Evolutionary conservation across 2,113 vertebrate species (phyloP), one percentile per base, ranked within the genome.

Genomic region (Percopsis transmontana): DNA sequence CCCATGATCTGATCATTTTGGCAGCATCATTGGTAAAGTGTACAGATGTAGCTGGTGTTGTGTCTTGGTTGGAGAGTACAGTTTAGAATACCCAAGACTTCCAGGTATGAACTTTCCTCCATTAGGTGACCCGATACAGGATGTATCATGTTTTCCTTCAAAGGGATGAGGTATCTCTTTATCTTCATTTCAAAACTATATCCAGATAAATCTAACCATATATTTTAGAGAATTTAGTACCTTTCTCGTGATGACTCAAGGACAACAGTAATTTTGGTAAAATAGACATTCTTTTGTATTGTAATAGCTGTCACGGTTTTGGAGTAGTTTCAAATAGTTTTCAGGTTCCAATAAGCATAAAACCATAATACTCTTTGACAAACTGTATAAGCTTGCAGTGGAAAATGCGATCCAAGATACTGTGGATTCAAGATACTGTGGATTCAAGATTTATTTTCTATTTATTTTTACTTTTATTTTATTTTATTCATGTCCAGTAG

Each of bases 51-150:
- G 48, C 68, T 23, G 18, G 11, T 74, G 68, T 60, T 77, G 66
- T 72, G 70, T 79, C 80, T 81, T 68, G 65, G 60, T 38, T 66
- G 58, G 67, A 66, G 69, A 71, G 62, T 62, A 60, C 57, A 55
- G 75, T 67, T 70, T 77, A 77, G 74, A 24, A 58, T 83, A 70
- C 81, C 69, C 21, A 57, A 58, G 66, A 74, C 72, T 67, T 78
- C 58, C 64, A 77, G 79, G 62, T 72, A 80, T 81, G 62, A 77
- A 72, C 68, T 80, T 68, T 82, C 62, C 76, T 81, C 67, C 66
- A 68, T 87, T 62, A 74, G 52, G 68, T 78, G 70, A 83, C 76
- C 71, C 74, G 58, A 50, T 58, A 79, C 76, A 80, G 60, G 44
- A 80, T 70, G 72, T 80, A 62, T 76, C 65, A 55, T 59, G 40